These are phyloP conservation scores for Apus apus DNA, from an alignment of 2,113 vertebrate genomes.

Conservation along the genomic window DNA sequence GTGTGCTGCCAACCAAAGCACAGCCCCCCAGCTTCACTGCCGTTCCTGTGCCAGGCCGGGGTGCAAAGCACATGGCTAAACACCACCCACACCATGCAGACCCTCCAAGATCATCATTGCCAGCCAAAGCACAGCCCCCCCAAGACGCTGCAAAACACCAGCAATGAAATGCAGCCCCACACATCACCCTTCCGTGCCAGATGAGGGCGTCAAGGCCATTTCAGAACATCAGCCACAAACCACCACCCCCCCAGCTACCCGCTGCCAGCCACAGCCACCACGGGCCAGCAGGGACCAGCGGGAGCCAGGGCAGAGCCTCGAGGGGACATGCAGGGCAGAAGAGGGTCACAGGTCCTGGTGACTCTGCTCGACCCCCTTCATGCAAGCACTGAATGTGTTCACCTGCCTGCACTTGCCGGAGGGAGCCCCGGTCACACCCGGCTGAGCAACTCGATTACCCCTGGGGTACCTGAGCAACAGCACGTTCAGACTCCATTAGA, in stretches of 20 bases:
- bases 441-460: slow-evolving; percentile 86
- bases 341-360: not conserved
- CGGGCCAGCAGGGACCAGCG: rapidly evolving
- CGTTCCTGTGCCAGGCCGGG: rapidly evolving
- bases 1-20: too few relatives aligned
- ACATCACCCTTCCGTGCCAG: too few relatives aligned
- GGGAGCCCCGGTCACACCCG: slow-evolving; percentile 81
- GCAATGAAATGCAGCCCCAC: not conserved
- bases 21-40: not conserved
- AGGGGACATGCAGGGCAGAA: not conserved
- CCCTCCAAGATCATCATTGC: too few relatives aligned
- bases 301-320: not conserved
- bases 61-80: not conserved
- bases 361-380: slow-evolving; percentile 13
- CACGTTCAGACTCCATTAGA: slow-evolving; percentile 83
- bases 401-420: slow-evolving; percentile 81
- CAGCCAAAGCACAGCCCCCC: too few relatives aligned
- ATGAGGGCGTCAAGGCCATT: not conserved
- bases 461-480: slow-evolving; percentile 79
- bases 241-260: not conserved
- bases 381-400: slow-evolving; percentile 73
- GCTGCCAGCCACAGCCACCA: not conserved
- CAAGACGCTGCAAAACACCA: not conserved
- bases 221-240: not conserved
- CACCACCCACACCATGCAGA: too few relatives aligned